These are phyloP conservation scores for Drosophila pegasa DNA, from an alignment of 2,888 invertebrate genomes.

Conservation along the genomic window DNA sequence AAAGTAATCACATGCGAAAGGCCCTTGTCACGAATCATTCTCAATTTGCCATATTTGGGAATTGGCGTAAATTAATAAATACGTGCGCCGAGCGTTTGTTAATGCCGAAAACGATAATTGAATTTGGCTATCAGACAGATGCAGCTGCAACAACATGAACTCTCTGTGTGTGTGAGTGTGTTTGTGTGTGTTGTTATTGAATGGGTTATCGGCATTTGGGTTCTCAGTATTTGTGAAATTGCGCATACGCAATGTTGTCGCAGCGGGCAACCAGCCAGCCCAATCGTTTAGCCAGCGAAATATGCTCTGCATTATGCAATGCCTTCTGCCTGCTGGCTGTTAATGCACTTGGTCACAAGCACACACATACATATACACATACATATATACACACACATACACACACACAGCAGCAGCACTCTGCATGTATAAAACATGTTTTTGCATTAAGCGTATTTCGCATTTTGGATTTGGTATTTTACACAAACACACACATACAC, in stretches of 20 bases:
- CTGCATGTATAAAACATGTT: slow-evolving; percentile 67
- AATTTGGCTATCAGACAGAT: slow-evolving; percentile 45
- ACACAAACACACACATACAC: slow-evolving; percentile 6
- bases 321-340: slow-evolving; percentile 18
- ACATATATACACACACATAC: neutral
- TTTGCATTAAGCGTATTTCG: slow-evolving; percentile 64
- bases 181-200: slow-evolving; percentile 30
- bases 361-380: neutral
- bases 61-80: slow-evolving; percentile 44
- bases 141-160: slow-evolving; percentile 26
- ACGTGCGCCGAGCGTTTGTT: slow-evolving; percentile 15
- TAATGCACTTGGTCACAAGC: slow-evolving; percentile 37
- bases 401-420: slow-evolving; percentile 8
- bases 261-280: slow-evolving; percentile 20
- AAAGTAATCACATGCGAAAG: slow-evolving; percentile 4
- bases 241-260: slow-evolving; percentile 37
- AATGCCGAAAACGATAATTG: slow-evolving; percentile 46
- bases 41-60: slow-evolving; percentile 5
- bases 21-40: slow-evolving; percentile 5
- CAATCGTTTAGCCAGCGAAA: slow-evolving; percentile 43
- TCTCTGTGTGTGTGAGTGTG: neutral
- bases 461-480: slow-evolving; percentile 57
- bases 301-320: slow-evolving; percentile 44
- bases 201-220: slow-evolving; percentile 35
- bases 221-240: slow-evolving; percentile 31